These are phyloP conservation scores for Tragelaphus strepsiceros DNA, from an alignment of 2,113 vertebrate genomes.

Conservation along the genomic window DNA sequence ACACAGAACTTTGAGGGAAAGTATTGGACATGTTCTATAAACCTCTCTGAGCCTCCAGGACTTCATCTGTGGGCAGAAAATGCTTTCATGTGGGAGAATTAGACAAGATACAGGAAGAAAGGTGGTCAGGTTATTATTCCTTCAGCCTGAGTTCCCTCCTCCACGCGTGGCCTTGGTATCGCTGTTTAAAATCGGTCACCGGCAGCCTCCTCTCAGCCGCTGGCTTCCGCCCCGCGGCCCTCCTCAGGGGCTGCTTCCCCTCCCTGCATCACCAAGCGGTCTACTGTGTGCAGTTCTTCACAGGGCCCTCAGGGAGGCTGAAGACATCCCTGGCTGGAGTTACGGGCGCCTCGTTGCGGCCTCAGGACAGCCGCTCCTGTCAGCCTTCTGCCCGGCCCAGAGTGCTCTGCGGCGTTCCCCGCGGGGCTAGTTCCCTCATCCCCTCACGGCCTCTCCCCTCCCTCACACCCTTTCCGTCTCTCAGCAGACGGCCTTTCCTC, in stretches of 20 bases:
- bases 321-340: neutral
- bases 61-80: neutral
- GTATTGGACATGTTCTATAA: neutral
- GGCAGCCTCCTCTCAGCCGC: neutral
- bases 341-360: rapidly evolving
- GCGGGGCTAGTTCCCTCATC: neutral
- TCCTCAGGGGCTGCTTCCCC: neutral
- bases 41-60: neutral
- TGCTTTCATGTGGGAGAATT: neutral
- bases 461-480: neutral
- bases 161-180: neutral
- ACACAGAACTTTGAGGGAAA: neutral
- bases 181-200: neutral
- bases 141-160: neutral
- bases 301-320: too few relatives aligned
- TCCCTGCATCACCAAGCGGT: neutral
- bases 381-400: too few relatives aligned
- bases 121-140: neutral
- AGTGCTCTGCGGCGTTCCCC: neutral
- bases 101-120: neutral
- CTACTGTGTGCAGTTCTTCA: neutral
- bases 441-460: neutral
- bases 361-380: neutral
- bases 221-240: neutral
- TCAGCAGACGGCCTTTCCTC: neutral